phyloP scores from a whole-genome alignment of 2,797 vertebrate genomes.

The Siniperca undulata region DNA sequence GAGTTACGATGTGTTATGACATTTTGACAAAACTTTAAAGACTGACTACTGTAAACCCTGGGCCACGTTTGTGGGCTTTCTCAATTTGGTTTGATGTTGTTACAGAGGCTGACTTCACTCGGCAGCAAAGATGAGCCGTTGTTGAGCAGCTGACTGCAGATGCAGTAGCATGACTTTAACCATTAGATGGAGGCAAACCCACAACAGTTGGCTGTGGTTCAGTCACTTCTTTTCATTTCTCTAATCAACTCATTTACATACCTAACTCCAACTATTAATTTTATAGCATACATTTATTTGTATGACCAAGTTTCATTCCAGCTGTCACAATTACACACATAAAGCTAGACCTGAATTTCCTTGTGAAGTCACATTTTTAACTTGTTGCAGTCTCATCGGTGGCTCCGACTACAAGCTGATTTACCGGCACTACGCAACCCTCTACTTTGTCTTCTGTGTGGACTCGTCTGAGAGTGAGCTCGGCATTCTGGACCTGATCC shows the following conservation, averaged over 20 bases:
- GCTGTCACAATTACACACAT: background rate
- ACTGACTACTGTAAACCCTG: background rate
- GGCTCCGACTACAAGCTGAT: slow-evolving; percentile 99
- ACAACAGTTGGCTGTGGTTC: slow-evolving; percentile 1
- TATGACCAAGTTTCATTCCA: background rate
- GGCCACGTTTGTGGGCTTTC: background rate
- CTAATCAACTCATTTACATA: background rate
- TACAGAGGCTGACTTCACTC: background rate
- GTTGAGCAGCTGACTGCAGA: background rate
- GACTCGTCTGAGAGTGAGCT: slow-evolving; percentile 99
- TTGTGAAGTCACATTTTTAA: background rate
- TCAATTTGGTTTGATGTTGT: background rate
- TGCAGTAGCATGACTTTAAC: slow-evolving; percentile 40
- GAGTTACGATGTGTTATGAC: background rate
- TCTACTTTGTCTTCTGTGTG: slow-evolving; percentile 99
- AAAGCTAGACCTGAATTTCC: background rate
- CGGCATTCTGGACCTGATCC: slow-evolving; percentile 97
- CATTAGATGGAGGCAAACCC: slow-evolving; percentile 67
- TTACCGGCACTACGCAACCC: slow-evolving; percentile 96
- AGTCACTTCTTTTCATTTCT: background rate
- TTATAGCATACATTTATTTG: background rate
- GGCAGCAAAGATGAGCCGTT: background rate
- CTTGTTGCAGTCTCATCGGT: slow-evolving; percentile 88
- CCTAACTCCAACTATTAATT: background rate
- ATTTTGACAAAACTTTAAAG: background rate